Base-by-base conservation (phyloP, 2,888 invertebrate species). In the Holacanthella duospinosa region DNA sequence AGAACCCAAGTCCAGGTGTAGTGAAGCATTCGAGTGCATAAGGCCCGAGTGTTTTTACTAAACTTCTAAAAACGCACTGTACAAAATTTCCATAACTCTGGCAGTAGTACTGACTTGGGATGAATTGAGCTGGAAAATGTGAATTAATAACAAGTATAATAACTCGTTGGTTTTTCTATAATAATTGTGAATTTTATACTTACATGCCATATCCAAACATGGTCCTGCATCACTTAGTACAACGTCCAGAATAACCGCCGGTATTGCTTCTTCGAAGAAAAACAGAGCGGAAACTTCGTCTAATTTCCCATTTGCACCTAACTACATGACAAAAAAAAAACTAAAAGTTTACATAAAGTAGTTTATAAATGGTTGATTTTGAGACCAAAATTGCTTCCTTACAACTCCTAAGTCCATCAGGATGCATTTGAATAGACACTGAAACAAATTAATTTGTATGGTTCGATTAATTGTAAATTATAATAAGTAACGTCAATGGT, bases 251-350 rank as follows among this genome's bases (percentile, higher is more conserved):
- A 29, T 29, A 26, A 28, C 16, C 25, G 6, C 25, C 4, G 55
- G 55, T 6, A 55, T 28, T 55, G 55, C 55, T 26, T 55, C 55
- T 26, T 55, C 25, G 55, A 55, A 55, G 55, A 55, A 55, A 21
- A 55, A 29, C 25, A 55, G 29, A 9, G 55, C 55, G 3, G 24
- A 9, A 12, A 55, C 55, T 55, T 55, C 55, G 25, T 55, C 55
- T 26, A 55, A 26, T 19, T 12, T 26, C 27, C 55, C 55, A 26
- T 12, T 26, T 12, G 6, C 28, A 16, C 19, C 21, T 4, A 55
- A 55, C 55, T 55, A 21, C 4, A 24, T 12, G 4, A 12, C 9
- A 6, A 25, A 24, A 25, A n/a, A 53, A n/a, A 24, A 9, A n/a
- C 21, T 21, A 48, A 21, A 48, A 21, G 4, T n/a, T 48, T 48